Evolutionary conservation across 2,797 vertebrate genomes (phyloP).

Genomic region (Lacerta viridis): DNA sequence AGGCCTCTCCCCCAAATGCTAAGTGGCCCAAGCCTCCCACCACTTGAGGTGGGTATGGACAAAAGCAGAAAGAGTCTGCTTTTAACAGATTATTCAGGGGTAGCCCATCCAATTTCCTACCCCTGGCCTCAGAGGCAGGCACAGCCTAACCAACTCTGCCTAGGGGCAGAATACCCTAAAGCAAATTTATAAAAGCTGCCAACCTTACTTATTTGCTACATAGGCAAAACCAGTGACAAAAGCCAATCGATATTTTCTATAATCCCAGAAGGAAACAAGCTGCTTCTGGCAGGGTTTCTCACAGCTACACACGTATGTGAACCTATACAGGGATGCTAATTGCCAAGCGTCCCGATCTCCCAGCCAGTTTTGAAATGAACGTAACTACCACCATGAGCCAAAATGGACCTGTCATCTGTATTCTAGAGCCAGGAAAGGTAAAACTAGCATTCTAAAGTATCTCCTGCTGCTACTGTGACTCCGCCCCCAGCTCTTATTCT

Average conservation of each 20-base stretch:
- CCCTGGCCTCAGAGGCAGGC: too few species aligned
- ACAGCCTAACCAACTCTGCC: too few species aligned
- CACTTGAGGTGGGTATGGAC: too few species aligned
- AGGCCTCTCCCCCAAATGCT: too few species aligned
- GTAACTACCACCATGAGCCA: constrained; percentile 44
- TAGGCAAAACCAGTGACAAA: too few species aligned
- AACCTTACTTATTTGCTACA: too few species aligned
- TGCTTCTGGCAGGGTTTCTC: constrained; percentile 39
- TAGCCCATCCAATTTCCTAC: too few species aligned
- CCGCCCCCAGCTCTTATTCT: background rate
- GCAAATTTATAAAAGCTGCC: too few species aligned
- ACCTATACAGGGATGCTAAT: constrained; percentile 25
- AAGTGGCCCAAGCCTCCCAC: too few species aligned
- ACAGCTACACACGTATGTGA: constrained; percentile 29
- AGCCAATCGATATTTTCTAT: constrained; percentile 1
- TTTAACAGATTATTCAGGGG: too few species aligned
- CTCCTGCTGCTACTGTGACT: background rate
- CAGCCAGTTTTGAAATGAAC: constrained; percentile 16
- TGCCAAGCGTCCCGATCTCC: constrained; percentile 32
- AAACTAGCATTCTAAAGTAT: background rate
- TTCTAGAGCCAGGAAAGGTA: background rate
- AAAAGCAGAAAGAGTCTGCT: too few species aligned
- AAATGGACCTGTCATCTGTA: constrained; percentile 29
- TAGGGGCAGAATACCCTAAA: too few species aligned
- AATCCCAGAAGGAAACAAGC: constrained; percentile 28